These are phyloP conservation scores for Tenebrio molitor DNA, from an alignment of 1,140 invertebrate genomes.

Conservation along the genomic window DNA sequence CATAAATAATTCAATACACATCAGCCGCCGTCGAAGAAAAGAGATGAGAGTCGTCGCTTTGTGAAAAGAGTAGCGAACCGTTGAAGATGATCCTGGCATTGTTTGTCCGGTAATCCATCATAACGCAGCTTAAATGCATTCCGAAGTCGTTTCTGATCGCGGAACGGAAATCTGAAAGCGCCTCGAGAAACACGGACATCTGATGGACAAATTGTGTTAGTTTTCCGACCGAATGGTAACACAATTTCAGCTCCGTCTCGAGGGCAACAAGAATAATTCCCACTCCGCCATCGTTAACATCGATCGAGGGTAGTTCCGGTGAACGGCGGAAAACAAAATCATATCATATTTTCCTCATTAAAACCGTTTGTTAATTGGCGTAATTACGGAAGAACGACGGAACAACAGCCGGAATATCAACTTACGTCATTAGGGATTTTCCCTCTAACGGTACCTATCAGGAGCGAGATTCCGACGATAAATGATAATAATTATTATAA, in stretches of 20 bases:
- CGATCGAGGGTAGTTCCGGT: constrained; percentile 20
- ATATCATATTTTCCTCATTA: constrained; percentile 37
- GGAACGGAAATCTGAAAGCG: constrained; percentile 51
- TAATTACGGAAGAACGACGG: constrained; percentile 35
- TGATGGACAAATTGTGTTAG: constrained; percentile 60
- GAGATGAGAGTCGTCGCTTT: background rate
- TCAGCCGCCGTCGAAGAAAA: background rate
- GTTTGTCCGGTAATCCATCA: constrained; percentile 53
- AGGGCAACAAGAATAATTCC: constrained; percentile 30
- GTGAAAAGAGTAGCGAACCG: background rate
- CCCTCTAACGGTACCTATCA: constrained; percentile 9
- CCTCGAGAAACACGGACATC: constrained; percentile 55
- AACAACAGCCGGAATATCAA: constrained; percentile 37
- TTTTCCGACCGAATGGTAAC: constrained; percentile 44
- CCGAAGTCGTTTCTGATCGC: constrained; percentile 55
- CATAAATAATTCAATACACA: constrained; percentile 35
- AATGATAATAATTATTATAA: too few relatives aligned
- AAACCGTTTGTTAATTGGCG: constrained; percentile 37
- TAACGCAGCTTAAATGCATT: constrained; percentile 52
- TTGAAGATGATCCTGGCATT: constrained; percentile 29
- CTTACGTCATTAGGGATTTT: constrained; percentile 42
- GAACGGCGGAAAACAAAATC: constrained; percentile 20
- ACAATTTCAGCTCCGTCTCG: constrained; percentile 12
- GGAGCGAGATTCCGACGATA: too few relatives aligned
- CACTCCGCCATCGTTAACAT: constrained; percentile 14